Conservation (phyloP, 1,140 invertebrate species). For the Cydia splendana region DNA sequence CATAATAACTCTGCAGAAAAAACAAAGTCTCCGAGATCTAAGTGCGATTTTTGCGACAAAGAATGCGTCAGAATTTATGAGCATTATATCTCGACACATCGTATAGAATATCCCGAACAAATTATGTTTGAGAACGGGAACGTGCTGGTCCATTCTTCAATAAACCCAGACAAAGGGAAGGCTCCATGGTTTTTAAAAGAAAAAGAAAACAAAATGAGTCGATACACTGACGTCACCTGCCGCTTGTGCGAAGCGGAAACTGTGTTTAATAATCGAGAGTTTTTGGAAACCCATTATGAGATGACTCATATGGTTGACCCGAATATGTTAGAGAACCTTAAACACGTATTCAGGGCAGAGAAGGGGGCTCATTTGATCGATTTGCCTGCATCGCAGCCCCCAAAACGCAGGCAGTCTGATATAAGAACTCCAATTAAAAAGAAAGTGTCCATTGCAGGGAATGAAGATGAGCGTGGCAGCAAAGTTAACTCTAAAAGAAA, state of each 20-base stretch:
- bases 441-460: not conserved
- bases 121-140: not conserved
- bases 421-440: not conserved
- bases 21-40: not conserved
- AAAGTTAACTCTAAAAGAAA: not conserved
- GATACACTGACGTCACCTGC: not conserved
- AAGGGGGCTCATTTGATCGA: not conserved
- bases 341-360: not conserved
- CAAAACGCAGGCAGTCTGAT: not conserved
- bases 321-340: not conserved
- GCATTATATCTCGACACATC: not conserved
- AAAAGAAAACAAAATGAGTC: not conserved
- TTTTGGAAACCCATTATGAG: not conserved
- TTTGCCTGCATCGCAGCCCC: not conserved
- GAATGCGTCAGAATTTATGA: not conserved
- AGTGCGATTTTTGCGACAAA: not conserved
- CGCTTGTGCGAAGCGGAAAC: not conserved
- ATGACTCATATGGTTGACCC: not conserved
- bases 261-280: not conserved
- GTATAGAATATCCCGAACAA: not conserved
- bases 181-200: constrained; percentile 3
- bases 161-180: not conserved
- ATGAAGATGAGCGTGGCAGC: not conserved
- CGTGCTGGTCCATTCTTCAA: not conserved
- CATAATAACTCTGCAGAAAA: not conserved